Percentiles rank a stretch among this genome's conserved stretches.
Conservation (phyloP, 1,140 invertebrate genomes). For the Geopemphigus sp. region DNA sequence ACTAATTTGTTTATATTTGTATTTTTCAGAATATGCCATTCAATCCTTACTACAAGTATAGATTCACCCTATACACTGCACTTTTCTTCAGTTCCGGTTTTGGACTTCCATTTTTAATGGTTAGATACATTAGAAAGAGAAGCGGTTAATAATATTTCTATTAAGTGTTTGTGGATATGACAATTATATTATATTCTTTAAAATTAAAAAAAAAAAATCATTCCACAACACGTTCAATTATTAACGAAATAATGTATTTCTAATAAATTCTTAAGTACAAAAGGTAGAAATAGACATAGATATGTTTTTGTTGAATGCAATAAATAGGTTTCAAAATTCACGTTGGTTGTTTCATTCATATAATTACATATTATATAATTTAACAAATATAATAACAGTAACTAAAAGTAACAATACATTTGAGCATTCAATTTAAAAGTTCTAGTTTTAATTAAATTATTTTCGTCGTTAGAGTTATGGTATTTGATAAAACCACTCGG, state of each 20-base stretch:
- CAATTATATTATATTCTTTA: neutral
- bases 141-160: slow-evolving; percentile 19
- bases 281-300: neutral
- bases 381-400: neutral
- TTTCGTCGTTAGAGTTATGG: no score
- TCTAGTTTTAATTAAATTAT: no score
- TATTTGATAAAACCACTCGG: no score
- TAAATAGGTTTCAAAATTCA: neutral
- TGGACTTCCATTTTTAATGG: slow-evolving; percentile 40
- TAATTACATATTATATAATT: neutral
- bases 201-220: neutral
- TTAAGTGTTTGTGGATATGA: neutral
- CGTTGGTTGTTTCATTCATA: neutral
- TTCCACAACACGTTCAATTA: slow-evolving; percentile 12
- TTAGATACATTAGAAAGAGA: slow-evolving; percentile 22
- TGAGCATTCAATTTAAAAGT: no score
- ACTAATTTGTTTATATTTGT: neutral
- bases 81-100: slow-evolving; percentile 36
- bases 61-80: slow-evolving; percentile 25
- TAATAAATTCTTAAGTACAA: neutral
- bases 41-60: slow-evolving; percentile 27
- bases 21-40: slow-evolving; percentile 39
- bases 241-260: neutral
- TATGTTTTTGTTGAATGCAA: neutral
- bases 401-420: no score